phyloP scores from a whole-genome alignment of 2,888 invertebrate genomes.

The Leptopilina myrica region DNA sequence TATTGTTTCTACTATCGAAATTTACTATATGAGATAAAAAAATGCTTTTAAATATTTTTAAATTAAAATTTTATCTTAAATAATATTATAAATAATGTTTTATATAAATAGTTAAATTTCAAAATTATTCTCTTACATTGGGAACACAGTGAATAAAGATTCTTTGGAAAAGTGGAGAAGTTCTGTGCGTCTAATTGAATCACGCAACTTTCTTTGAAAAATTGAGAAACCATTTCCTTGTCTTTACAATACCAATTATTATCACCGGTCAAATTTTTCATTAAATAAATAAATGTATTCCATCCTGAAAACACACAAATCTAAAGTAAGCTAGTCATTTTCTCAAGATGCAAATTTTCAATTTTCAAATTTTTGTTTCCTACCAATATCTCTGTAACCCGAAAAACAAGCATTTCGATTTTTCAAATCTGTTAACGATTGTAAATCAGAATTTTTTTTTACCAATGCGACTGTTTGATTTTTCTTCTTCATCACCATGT shows the following conservation, averaged over 20 bases:
- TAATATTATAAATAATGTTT: no score
- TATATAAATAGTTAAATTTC: not conserved
- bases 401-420: conserved; percentile 89
- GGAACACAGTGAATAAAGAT: conserved; percentile 50
- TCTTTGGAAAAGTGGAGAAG: conserved; percentile 45
- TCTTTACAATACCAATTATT: conserved; percentile 68
- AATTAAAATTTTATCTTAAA: no score
- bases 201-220: conserved; percentile 80
- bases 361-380: not conserved
- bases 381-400: conserved; percentile 85
- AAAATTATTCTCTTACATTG: conserved; percentile 11
- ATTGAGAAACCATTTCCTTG: conserved; percentile 77
- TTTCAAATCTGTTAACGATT: conserved; percentile 81
- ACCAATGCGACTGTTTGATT: conserved; percentile 85
- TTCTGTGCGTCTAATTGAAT: conserved; percentile 40
- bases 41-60: not conserved
- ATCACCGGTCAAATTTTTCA: conserved; percentile 60
- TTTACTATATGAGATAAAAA: conserved; percentile 28
- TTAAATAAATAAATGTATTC: conserved; percentile 66
- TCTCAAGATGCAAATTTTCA: no score
- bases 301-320: conserved; percentile 62
- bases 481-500: conserved; percentile 80
- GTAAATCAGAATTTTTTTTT: conserved; percentile 79
- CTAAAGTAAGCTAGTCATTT: no score
- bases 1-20: conserved; percentile 43